Evolutionary conservation across 2,113 vertebrate species (phyloP), one percentile per base, ranked within the genome.

Genomic region (Paradoxurus hermaphroditus): DNA sequence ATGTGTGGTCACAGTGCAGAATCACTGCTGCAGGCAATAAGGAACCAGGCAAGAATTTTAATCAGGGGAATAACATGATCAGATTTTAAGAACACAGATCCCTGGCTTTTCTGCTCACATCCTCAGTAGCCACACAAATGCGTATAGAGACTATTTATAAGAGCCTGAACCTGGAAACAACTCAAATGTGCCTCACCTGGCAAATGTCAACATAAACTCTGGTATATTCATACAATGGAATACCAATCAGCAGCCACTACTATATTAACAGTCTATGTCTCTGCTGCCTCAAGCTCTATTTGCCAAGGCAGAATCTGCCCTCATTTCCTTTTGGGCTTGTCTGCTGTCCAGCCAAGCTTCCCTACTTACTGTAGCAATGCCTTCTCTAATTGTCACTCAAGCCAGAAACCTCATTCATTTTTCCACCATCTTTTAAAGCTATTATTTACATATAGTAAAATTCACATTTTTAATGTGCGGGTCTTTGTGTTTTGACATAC

Each of bases 11-110:
- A 19, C 0, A 0, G 12, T 41, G 9, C 44, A 62, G 67, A 49
- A 49, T 68, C 79, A 19, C 81, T 23, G 44, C 82, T 91, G 67
- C 2, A 41, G 85, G 81, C 85, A 94, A 77, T 73, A 82, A 95
- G 67, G 78, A 94, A 67, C 72, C 19, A 16, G 75, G 0, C 73
- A 72, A 31, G 94, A 97, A 94, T 96, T 94, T 96, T 81, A 94
- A 96, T 78, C 31, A n/a, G 36, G 59, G n/a, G 65, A 90, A 44
- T n/a, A 86, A 70, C 39, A 51, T 11, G 51, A 89, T 88, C 44
- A 23, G 34, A 56, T 88, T 77, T 92, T 25, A 83, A 46, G 67
- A 90, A 78, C 44, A 49, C 3, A 46, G 39, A 53, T 94, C 31
- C 21, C 72, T 34, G 21, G 34, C n/a, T 84, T 77, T 73, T 81